Conservation (phyloP, 2,888 invertebrate genomes). For the Alsophila aescularia region DNA sequence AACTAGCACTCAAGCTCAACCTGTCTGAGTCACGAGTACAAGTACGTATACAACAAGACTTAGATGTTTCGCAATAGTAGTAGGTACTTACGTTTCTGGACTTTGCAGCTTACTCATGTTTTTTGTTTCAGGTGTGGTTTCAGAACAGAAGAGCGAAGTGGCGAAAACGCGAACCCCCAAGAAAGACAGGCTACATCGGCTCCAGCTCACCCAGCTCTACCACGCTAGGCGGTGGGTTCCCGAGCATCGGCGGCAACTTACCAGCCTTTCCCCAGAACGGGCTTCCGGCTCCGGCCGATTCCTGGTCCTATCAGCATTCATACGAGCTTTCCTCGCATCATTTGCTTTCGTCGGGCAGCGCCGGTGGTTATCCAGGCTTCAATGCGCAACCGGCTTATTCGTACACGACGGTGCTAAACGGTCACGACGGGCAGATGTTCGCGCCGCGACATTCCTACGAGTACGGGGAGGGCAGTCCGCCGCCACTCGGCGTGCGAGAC, state of each 20-base stretch:
- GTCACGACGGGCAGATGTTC: slow-evolving; percentile 91
- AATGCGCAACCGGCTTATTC: slow-evolving; percentile 85
- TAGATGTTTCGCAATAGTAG: neutral
- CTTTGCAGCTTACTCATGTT: neutral
- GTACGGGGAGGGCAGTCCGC: slow-evolving; percentile 86
- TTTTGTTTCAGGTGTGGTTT: slow-evolving; percentile 88
- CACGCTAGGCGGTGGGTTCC: slow-evolving; percentile 86
- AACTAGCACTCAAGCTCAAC: slow-evolving; percentile 94
- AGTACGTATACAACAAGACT: slow-evolving; percentile 47
- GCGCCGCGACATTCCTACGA: slow-evolving; percentile 86
- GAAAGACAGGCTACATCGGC: slow-evolving; percentile 92
- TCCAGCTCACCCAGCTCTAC: slow-evolving; percentile 88
- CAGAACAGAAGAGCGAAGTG: slow-evolving; percentile 97
- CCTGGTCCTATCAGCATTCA: slow-evolving; percentile 91
- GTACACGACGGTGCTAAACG: slow-evolving; percentile 88
- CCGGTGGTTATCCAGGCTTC: slow-evolving; percentile 86
- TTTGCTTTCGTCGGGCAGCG: slow-evolving; percentile 87
- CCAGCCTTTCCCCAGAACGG: slow-evolving; percentile 86
- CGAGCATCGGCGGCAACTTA: slow-evolving; percentile 75
- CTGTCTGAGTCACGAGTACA: slow-evolving; percentile 90
- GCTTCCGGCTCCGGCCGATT: slow-evolving; percentile 88
- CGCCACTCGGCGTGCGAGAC: slow-evolving; percentile 86
- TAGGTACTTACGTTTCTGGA: neutral
- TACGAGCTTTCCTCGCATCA: slow-evolving; percentile 91
- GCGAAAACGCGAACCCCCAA: slow-evolving; percentile 96